phyloP scores from a whole-genome alignment of 92 coral and sea anemone genomes.

The Virgularia gustaviana region DNA sequence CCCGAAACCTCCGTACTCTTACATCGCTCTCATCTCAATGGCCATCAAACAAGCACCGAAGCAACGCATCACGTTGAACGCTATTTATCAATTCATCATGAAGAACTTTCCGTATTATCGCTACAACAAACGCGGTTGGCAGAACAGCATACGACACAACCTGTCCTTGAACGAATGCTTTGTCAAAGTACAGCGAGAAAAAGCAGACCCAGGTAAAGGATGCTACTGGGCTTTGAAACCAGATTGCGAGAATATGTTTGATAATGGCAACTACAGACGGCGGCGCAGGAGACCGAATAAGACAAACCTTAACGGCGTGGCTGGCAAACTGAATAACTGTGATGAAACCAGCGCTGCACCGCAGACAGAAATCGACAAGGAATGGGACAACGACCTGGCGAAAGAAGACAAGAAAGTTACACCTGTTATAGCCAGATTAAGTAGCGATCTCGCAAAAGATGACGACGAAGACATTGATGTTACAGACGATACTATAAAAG shows the following conservation, averaged over 20 bases:
- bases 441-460: too few relatives aligned
- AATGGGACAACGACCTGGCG: too few relatives aligned
- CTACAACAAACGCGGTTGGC: slow-evolving; percentile 97
- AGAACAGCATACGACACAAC: slow-evolving; percentile 96
- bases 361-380: too few relatives aligned
- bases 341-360: too few relatives aligned
- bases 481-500: too few relatives aligned
- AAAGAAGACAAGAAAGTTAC: too few relatives aligned
- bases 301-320: neutral
- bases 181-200: slow-evolving; percentile 87
- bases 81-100: slow-evolving; percentile 94
- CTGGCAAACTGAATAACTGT: slow-evolving; percentile 14
- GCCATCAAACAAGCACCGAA: slow-evolving; percentile 90
- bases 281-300: slow-evolving; percentile 68
- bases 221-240: slow-evolving; percentile 96
- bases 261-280: slow-evolving; percentile 92
- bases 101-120: slow-evolving; percentile 94
- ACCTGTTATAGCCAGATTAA: too few relatives aligned
- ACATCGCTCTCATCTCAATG: slow-evolving; percentile 96
- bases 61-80: slow-evolving; percentile 84
- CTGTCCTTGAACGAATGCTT: slow-evolving; percentile 92
- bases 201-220: slow-evolving; percentile 93
- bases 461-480: too few relatives aligned
- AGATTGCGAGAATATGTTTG: slow-evolving; percentile 93
- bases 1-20: slow-evolving; percentile 96